Conservation (phyloP, 1,140 invertebrate genomes). For the Temnothorax curvispinosus region DNA sequence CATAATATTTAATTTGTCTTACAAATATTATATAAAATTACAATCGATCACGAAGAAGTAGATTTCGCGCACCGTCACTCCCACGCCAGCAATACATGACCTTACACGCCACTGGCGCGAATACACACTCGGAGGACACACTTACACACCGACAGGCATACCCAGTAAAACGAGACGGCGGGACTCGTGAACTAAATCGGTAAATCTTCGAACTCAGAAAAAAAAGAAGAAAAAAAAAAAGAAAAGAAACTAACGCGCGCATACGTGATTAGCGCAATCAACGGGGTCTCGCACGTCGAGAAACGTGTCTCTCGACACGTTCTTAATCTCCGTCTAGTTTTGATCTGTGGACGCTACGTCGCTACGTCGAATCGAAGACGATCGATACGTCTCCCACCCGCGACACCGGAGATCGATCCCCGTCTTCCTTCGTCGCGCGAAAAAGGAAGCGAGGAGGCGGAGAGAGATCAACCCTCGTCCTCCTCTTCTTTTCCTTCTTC, state of each 20-base stretch:
- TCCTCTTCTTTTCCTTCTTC: neutral
- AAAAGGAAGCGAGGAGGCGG: slow-evolving; percentile 3
- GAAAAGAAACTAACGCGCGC: neutral
- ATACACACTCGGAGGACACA: slow-evolving; percentile 53
- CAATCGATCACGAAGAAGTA: slow-evolving; percentile 83
- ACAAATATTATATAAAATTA: slow-evolving; percentile 86
- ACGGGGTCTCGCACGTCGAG: neutral
- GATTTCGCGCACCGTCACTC: slow-evolving; percentile 66
- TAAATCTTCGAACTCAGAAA: slow-evolving; percentile 38
- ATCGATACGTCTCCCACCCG: neutral
- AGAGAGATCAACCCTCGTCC: neutral
- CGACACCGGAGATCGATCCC: slow-evolving; percentile 40
- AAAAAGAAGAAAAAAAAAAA: no score
- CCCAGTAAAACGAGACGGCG: slow-evolving; percentile 65
- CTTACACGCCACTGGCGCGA: slow-evolving; percentile 61
- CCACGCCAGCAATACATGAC: slow-evolving; percentile 64
- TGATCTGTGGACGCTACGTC: slow-evolving; percentile 3
- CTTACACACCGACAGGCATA: slow-evolving; percentile 53
- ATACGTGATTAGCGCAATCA: slow-evolving; percentile 7
- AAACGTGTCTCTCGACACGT: neutral
- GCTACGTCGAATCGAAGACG: slow-evolving; percentile 16
- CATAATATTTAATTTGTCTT: slow-evolving; percentile 85
- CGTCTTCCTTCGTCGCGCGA: slow-evolving; percentile 25
- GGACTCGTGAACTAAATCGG: slow-evolving; percentile 68
- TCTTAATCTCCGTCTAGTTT: slow-evolving; percentile 43